A percentile compares a stretch with the other conserved stretches of the same genome.
Evolutionary conservation across 2,797 vertebrate species (phyloP).

Genomic region (Sylvilagus floridanus): DNA sequence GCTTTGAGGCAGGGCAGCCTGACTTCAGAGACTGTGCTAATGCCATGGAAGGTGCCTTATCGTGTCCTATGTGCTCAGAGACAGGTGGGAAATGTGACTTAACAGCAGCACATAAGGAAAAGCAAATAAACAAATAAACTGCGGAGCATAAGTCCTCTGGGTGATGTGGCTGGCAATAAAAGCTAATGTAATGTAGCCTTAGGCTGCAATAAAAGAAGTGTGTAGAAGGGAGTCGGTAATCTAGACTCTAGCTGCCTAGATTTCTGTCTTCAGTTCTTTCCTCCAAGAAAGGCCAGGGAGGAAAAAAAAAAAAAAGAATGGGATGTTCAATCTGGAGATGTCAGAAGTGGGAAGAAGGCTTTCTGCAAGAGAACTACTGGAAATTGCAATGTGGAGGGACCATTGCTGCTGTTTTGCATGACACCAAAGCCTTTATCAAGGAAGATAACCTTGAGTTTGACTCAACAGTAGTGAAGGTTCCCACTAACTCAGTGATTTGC

Average conservation of each 20-base stretch:
- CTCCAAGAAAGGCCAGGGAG: background rate
- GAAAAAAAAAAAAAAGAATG: background rate
- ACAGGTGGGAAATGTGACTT: constrained; percentile 64
- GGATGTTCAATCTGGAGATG: background rate
- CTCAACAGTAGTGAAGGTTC: background rate
- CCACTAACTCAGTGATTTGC: background rate
- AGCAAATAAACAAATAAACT: constrained; percentile 77
- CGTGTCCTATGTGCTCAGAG: background rate
- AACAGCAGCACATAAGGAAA: constrained; percentile 61
- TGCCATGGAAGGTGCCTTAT: background rate
- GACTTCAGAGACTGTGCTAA: background rate
- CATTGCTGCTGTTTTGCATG: background rate
- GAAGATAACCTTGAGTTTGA: background rate
- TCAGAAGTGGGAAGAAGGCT: background rate
- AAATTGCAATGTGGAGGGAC: background rate
- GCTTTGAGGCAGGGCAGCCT: background rate
- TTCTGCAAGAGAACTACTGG: background rate
- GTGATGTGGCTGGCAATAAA: constrained; percentile 77
- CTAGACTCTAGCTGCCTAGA: background rate
- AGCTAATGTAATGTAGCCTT: constrained; percentile 75
- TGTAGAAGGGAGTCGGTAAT: constrained; percentile 46
- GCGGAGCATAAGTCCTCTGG: constrained; percentile 68
- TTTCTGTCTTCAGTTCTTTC: background rate
- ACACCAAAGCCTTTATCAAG: background rate
- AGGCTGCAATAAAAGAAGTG: constrained; percentile 59